phyloP scores from a whole-genome alignment of 2,797 vertebrate genomes.

The Gallinago nigripennis region DNA sequence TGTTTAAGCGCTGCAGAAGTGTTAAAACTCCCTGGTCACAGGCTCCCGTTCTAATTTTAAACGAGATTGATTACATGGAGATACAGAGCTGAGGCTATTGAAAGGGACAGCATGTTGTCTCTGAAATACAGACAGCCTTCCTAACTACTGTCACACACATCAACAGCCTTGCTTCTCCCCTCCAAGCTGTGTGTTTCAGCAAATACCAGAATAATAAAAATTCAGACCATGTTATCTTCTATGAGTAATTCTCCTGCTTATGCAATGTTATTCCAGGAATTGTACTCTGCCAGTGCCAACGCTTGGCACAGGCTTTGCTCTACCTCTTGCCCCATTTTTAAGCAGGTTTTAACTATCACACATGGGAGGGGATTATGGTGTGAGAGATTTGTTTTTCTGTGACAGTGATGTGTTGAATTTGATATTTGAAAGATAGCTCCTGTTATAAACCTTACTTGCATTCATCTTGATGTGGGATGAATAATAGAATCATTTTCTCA shows the following conservation, averaged over 20 bases:
- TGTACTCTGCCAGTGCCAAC: constrained; percentile 30
- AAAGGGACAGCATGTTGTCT: constrained; percentile 10
- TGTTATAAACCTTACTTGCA: not conserved
- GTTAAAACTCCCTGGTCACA: not conserved
- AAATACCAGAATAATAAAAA: constrained; percentile 41
- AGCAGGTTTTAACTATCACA: constrained; percentile 34
- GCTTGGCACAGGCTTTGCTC: constrained; percentile 33
- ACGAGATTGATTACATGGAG: not conserved
- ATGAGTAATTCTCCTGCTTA: constrained; percentile 55
- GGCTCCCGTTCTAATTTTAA: constrained; percentile 45
- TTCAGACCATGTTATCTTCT: constrained; percentile 20
- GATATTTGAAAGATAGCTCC: constrained; percentile 17
- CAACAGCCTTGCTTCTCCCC: constrained; percentile 25
- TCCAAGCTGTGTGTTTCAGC: constrained; percentile 18
- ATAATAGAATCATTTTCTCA: not conserved
- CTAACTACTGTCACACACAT: not conserved
- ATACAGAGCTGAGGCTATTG: not conserved
- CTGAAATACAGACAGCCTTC: not conserved
- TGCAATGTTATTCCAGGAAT: constrained; percentile 54
- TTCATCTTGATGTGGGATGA: not conserved
- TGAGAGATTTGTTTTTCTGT: constrained; percentile 2
- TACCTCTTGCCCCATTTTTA: constrained; percentile 38
- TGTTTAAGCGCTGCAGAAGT: constrained; percentile 23
- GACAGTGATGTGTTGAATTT: not conserved
- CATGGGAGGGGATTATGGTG: not conserved